phyloP scores from a whole-genome alignment of 2,888 invertebrate species.

The Polietes domitor region DNA sequence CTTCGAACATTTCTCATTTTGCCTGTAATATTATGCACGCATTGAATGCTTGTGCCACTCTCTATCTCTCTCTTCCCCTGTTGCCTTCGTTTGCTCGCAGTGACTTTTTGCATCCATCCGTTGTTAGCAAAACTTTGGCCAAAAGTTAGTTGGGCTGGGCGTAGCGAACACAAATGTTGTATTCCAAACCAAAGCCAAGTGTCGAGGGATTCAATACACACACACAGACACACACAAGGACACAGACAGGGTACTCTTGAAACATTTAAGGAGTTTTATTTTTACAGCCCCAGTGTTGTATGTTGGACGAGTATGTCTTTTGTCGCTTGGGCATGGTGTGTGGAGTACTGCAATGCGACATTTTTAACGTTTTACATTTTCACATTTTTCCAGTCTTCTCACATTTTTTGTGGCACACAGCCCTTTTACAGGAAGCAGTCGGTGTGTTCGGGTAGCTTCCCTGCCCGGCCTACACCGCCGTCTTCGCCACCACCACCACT shows the following conservation, averaged over 20 bases:
- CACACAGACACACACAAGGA: not conserved
- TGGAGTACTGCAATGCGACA: conserved; percentile 73
- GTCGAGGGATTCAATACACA: conserved; percentile 45
- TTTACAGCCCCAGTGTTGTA: conserved; percentile 36
- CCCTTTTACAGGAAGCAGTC: conserved; percentile 41
- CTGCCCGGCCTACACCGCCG: conserved; percentile 46
- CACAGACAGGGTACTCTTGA: conserved; percentile 34
- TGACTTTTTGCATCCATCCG: conserved; percentile 35
- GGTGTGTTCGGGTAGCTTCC: conserved; percentile 27
- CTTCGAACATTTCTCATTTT: conserved; percentile 34
- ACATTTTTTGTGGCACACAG: conserved; percentile 12
- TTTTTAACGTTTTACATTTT: conserved; percentile 63
- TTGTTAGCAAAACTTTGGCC: conserved; percentile 23
- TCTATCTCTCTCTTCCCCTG: not conserved
- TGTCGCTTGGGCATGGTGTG: conserved; percentile 63
- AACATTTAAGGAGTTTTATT: conserved; percentile 56
- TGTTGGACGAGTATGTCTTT: conserved; percentile 45
- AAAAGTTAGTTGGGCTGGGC: conserved; percentile 51
- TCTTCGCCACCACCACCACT: conserved; percentile 24
- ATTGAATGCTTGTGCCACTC: conserved; percentile 37
- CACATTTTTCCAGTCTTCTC: conserved; percentile 37
- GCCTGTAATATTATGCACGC: conserved; percentile 9
- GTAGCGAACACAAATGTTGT: conserved; percentile 37
- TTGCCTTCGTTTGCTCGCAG: conserved; percentile 14
- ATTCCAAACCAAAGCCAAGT: conserved; percentile 42